A percentile compares a stretch with the other conserved stretches of the same genome.
Conservation (phyloP, 1,140 invertebrate genomes). For the Zaprionus gabonicus region DNA sequence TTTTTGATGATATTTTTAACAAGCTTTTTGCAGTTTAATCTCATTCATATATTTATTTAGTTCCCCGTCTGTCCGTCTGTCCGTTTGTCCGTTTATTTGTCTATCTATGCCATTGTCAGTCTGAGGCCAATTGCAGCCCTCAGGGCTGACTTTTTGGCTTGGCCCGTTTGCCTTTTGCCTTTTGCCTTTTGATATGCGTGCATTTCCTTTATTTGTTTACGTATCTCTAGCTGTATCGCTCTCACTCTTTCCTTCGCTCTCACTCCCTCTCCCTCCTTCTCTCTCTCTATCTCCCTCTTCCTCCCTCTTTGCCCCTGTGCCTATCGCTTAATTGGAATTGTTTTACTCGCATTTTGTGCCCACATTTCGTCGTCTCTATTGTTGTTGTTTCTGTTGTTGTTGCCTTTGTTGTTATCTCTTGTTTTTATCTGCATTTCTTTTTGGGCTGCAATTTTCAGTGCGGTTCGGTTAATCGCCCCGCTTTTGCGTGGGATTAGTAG, state of each 20-base stretch:
- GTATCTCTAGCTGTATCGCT: conserved; percentile 18
- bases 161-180: conserved; percentile 19
- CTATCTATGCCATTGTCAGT: not conserved
- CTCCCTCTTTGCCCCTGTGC: not conserved
- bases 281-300: not conserved
- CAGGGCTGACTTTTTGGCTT: conserved; percentile 53
- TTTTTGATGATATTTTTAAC: conserved; percentile 30
- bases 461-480: conserved; percentile 64
- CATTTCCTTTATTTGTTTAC: conserved; percentile 42
- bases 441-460: conserved; percentile 67
- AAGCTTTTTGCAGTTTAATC: conserved; percentile 61
- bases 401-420: conserved; percentile 57
- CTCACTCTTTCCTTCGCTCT: not conserved
- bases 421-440: conserved; percentile 66
- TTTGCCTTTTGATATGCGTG: conserved; percentile 38
- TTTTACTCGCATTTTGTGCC: conserved; percentile 66
- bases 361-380: conserved; percentile 54
- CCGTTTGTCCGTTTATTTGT: conserved; percentile 18
- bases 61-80: conserved; percentile 15
- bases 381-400: conserved; percentile 5
- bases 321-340: conserved; percentile 72
- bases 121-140: conserved; percentile 39
- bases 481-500: conserved; percentile 68
- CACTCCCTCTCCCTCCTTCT: not conserved
- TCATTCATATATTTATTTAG: conserved; percentile 58